These are phyloP conservation scores for Muscicapa striata DNA, from an alignment of 2,797 vertebrate genomes.

Conservation along the genomic window DNA sequence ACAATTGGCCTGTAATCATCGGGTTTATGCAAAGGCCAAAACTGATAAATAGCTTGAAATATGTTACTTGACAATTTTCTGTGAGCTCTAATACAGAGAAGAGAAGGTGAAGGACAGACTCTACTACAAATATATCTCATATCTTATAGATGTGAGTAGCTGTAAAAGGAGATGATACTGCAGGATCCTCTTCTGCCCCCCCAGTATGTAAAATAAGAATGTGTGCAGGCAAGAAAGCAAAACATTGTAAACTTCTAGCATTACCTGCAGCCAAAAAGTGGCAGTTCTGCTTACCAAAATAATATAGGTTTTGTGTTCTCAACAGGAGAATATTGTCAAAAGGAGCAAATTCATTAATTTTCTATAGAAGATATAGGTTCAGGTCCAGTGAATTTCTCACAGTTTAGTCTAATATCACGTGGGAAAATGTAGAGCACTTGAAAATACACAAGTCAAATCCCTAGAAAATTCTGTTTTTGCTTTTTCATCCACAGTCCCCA, in stretches of 20 bases:
- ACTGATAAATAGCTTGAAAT: background rate
- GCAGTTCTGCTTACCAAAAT: background rate
- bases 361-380: conserved; percentile 2
- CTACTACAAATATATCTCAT: background rate
- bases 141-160: background rate
- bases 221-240: background rate
- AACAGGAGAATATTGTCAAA: background rate
- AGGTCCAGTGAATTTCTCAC: background rate
- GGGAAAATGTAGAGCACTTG: background rate
- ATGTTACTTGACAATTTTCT: background rate
- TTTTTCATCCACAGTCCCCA: background rate
- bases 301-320: background rate
- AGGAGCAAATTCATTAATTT: background rate
- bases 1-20: background rate
- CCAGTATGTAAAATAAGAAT: background rate
- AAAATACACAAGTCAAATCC: background rate
- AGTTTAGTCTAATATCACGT: background rate
- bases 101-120: background rate
- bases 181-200: background rate
- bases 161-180: background rate
- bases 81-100: background rate
- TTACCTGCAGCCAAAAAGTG: background rate
- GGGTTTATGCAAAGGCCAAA: background rate
- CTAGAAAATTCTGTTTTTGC: background rate
- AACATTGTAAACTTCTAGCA: background rate